Conservation (phyloP, 2,888 invertebrate species). For the Leptinotarsa juncta region DNA sequence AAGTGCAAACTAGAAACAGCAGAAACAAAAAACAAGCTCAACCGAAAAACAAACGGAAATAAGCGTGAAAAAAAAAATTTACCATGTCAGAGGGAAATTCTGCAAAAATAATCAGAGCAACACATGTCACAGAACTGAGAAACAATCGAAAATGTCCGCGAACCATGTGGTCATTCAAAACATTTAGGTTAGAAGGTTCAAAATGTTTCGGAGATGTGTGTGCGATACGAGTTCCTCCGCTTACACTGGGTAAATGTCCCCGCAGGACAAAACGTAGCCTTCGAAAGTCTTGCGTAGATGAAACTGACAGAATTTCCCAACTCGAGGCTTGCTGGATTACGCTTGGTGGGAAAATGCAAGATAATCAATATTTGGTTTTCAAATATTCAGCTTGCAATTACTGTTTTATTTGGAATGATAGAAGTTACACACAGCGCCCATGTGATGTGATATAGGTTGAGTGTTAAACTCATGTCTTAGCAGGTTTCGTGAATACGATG, state of each 20-base stretch:
- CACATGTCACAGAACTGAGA: slow-evolving; percentile 23
- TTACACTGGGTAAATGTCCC: slow-evolving; percentile 40
- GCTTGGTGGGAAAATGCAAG: slow-evolving; percentile 16
- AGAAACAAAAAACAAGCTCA: slow-evolving; percentile 16
- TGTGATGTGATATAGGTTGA: background rate
- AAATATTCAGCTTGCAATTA: background rate
- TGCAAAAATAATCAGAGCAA: slow-evolving; percentile 18
- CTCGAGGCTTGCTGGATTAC: background rate
- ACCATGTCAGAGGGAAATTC: slow-evolving; percentile 18
- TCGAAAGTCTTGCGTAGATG: slow-evolving; percentile 38
- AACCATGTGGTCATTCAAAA: slow-evolving; percentile 20
- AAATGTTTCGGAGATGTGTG: slow-evolving; percentile 20
- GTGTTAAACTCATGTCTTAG: background rate
- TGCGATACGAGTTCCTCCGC: slow-evolving; percentile 31
- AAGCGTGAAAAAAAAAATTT: slow-evolving; percentile 17
- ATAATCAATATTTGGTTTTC: slow-evolving; percentile 22
- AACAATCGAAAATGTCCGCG: slow-evolving; percentile 24
- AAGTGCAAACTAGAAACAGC: background rate
- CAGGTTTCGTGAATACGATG: too few relatives aligned
- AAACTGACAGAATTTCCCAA: slow-evolving; percentile 30
- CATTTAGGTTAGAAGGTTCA: slow-evolving; percentile 4
- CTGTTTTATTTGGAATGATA: background rate
- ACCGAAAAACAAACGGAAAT: slow-evolving; percentile 7
- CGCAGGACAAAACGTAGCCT: slow-evolving; percentile 29
- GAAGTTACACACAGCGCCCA: background rate